phyloP scores from a whole-genome alignment of 2,797 vertebrate genomes.

The Capromys pilorides region DNA sequence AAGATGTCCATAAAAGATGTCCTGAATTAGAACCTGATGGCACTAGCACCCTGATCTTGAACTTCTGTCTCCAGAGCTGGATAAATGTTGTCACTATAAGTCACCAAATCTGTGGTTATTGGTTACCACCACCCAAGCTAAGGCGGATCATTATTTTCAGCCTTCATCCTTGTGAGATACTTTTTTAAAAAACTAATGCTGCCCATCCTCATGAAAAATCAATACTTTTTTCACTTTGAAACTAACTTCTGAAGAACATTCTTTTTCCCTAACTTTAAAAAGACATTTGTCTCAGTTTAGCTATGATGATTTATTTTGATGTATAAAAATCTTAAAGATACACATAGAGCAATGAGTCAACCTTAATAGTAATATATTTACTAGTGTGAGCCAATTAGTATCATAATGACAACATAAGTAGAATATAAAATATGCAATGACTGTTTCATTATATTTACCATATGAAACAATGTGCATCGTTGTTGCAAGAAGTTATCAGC shows the following conservation, averaged over 20 bases:
- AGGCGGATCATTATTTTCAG: not conserved
- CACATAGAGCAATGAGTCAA: slow-evolving; percentile 3
- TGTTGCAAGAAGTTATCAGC: not conserved
- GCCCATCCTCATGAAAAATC: not conserved
- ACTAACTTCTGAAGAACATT: not conserved
- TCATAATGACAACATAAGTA: not conserved
- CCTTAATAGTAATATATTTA: slow-evolving; percentile 22
- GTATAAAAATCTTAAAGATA: not conserved
- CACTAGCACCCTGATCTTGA: not conserved
- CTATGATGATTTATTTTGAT: slow-evolving; percentile 26
- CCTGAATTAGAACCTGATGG: not conserved
- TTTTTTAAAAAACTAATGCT: not conserved
- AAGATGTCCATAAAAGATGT: not conserved
- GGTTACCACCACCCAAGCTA: not conserved
- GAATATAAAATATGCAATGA: slow-evolving; percentile 7
- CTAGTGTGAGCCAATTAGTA: slow-evolving; percentile 24
- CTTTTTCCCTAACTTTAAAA: not conserved
- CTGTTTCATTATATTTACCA: not conserved
- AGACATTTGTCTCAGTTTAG: not conserved
- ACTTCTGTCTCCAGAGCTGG: not conserved
- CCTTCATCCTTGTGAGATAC: not conserved
- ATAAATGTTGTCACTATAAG: not conserved
- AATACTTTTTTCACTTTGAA: not conserved
- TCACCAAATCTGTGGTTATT: not conserved
- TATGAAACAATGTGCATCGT: slow-evolving; percentile 6